Evolutionary conservation across 1,140 invertebrate genomes (phyloP), one percentile per base, ranked within the genome.

Genomic region (Trichogramma pretiosum): DNA sequence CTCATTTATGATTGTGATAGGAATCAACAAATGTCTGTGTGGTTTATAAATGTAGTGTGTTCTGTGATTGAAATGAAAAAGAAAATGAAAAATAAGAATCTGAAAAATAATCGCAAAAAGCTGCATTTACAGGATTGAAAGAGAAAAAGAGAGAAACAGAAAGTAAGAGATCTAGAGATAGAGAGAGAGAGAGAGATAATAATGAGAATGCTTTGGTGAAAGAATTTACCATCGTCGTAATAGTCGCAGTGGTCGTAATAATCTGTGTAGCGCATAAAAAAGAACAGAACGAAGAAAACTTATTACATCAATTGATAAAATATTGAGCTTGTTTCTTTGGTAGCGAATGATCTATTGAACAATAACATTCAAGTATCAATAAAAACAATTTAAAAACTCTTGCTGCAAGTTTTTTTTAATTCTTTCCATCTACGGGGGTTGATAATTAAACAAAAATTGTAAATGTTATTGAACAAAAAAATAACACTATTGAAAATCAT

Each of bases 181-280:
- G 24, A 28, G 24, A 28, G 24, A 28, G 24, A 28, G 24, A 28
- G 24, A 28, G 38, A 28, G 16, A 39, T 22, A 50, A 21, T 40
- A 21, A 50, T 35, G 30, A 55, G 53, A 59, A 59, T 56, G 54
- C 47, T 59, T 57, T 59, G 35, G 49, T 52, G 55, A 64, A 67
- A 63, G 60, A 58, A 69, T 69, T 70, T 72, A 70, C 69, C 69
- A 68, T 72, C 65, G 61, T 72, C 68, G 64, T 72, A 72, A 72
- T 70, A 70, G 65, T 72, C 65, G 69, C 61, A 69, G 68, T 70
- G 62, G 66, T 72, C 68, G 62, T 70, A 72, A 72, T 72, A 72
- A 61, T 70, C 69, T 70, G 63, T 67, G 67, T 69, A 63, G 67
- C 63, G 66, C 65, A 69, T 59, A 72, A 68, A n/a, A n/a, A 59